Base-by-base conservation (phyloP, 2,797 vertebrate species). In the Spondyliosoma cantharus region DNA sequence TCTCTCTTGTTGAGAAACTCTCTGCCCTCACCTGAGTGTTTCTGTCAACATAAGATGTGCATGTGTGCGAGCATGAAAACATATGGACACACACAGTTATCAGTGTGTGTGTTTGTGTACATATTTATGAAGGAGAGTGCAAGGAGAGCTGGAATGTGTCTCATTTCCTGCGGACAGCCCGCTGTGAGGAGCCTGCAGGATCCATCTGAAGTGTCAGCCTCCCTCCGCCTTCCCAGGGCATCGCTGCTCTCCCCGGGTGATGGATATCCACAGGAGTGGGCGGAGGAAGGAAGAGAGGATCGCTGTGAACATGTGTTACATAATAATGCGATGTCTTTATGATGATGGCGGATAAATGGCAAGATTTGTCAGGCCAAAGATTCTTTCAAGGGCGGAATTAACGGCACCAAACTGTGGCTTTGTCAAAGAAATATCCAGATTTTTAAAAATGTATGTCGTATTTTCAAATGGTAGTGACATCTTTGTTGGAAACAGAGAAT, bases 191-290 rank as follows among this genome's bases (percentile, higher is more conserved):
- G 63, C 75, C 73, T 71, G 83, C 78, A 71, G 82, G 86, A 86
- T 88, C 85, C 84, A 82, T 88, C 87, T 85, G 75, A 90, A 80
- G 74, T 89, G 83, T 80, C 79, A 77, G 82, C 80, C 78, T 77
- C 79, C 78, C 73, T 74, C 83, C 24, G 72, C 49, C 79, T 82
- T 85, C 72, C 61, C 60, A 62, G 71, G 71, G 77, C 69, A 63
- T 57, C 19, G 20, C 61, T n/a, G 76, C 71, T 83, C 86, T 74
- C 88, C 72, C 78, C 3, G 74, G 81, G 85, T 71, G 88, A 85
- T 66, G 59, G 69, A 85, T 65, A 53, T 56, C 72, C 61, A 61
- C 60, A 43, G 78, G 60, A 78, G 76, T 78, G 70, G 73, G 73
- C 14, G 37, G 61, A 82, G 74, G 74, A 75, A 64, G 82, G 65